Conservation (phyloP, 1,140 invertebrate genomes). For the Lasaia peninsularis region DNA sequence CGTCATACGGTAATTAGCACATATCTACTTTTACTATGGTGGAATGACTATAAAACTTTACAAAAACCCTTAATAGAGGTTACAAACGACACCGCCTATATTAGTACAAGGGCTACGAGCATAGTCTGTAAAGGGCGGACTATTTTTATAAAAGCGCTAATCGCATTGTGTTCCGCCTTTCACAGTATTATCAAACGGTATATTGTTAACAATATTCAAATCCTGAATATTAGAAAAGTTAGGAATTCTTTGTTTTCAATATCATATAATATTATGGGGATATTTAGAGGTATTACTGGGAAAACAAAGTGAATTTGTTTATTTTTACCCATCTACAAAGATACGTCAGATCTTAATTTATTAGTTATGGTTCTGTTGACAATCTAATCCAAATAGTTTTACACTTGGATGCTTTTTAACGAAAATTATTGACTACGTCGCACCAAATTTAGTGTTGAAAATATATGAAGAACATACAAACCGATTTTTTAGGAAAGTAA, state of each 20-base stretch:
- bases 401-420: too few relatives aligned
- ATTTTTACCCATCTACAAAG: not conserved
- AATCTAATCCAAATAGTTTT: too few relatives aligned
- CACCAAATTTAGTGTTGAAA: too few relatives aligned
- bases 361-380: too few relatives aligned
- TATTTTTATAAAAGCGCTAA: slow-evolving; percentile 2
- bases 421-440: too few relatives aligned
- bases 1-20: not conserved
- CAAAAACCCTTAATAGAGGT: slow-evolving; percentile 40
- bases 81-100: not conserved
- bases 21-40: slow-evolving; percentile 12
- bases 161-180: not conserved
- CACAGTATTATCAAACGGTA: slow-evolving; percentile 17
- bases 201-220: slow-evolving; percentile 50
- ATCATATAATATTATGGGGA: not conserved
- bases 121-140: not conserved
- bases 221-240: slow-evolving; percentile 47
- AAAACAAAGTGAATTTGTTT: not conserved
- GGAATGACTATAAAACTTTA: slow-evolving; percentile 75
- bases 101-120: not conserved
- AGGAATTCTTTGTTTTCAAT: slow-evolving; percentile 17
- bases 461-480: too few relatives aligned
- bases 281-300: not conserved
- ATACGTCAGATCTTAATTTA: too few relatives aligned
- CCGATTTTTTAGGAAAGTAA: too few relatives aligned